Evolutionary conservation across 2,888 invertebrate genomes (phyloP).

Genomic region (Micoletzkya japonica): DNA sequence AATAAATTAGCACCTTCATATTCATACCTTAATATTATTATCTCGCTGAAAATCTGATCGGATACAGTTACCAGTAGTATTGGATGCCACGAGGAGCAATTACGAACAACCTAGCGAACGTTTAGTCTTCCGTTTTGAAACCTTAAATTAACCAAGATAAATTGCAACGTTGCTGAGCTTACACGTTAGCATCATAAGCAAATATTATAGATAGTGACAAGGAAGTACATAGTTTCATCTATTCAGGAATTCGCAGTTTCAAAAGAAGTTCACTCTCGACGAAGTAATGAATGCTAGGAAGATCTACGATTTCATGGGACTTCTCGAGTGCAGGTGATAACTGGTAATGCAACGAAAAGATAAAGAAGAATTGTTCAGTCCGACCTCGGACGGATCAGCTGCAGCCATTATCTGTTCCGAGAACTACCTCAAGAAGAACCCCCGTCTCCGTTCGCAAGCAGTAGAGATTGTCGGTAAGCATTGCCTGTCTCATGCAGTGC

Average conservation of each 20-base stretch:
- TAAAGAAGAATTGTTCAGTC: slow-evolving; percentile 66
- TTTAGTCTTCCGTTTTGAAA: no score
- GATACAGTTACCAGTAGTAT: no score
- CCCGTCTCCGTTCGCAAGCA: slow-evolving; percentile 80
- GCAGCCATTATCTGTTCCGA: slow-evolving; percentile 89
- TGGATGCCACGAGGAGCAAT: no score
- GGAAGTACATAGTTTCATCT: no score
- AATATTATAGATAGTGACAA: no score
- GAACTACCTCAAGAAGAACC: slow-evolving; percentile 79
- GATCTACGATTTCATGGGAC: slow-evolving; percentile 88
- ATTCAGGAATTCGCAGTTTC: slow-evolving; percentile 84
- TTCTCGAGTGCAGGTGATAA: slow-evolving; percentile 83
- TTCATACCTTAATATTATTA: no score
- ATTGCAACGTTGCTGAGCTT: no score
- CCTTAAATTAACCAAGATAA: no score
- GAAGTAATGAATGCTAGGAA: slow-evolving; percentile 85
- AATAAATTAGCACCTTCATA: no score
- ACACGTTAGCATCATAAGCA: no score
- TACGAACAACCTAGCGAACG: no score
- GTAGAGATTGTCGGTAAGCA: slow-evolving; percentile 82
- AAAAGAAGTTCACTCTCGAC: slow-evolving; percentile 85
- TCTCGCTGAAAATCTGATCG: no score
- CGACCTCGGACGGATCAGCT: slow-evolving; percentile 96
- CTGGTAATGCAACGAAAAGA: not conserved
- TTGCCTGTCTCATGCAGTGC: not conserved